phyloP scores from a whole-genome alignment of 2,797 vertebrate genomes.

The Helostoma temminkii region DNA sequence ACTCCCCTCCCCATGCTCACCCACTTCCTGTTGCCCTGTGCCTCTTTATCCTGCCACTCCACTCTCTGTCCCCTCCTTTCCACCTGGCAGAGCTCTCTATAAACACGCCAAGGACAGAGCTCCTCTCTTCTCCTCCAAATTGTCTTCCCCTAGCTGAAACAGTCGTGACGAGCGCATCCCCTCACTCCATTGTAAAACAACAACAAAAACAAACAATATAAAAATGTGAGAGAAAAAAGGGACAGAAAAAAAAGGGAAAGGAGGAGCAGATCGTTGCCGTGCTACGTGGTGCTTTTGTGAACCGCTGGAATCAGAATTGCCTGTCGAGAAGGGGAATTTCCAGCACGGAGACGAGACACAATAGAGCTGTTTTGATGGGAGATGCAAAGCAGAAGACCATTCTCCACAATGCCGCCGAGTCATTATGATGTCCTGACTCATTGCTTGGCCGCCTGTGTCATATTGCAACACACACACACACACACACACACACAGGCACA shows the following conservation, averaged over 20 bases:
- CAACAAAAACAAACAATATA: slow-evolving; percentile 12
- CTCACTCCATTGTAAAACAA: slow-evolving; percentile 66
- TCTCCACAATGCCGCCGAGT: slow-evolving; percentile 45
- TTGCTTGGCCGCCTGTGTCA: slow-evolving; percentile 47
- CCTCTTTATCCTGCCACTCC: slow-evolving; percentile 43
- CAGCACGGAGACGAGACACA: slow-evolving; percentile 41
- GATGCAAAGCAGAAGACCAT: slow-evolving; percentile 27
- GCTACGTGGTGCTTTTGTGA: slow-evolving; percentile 26
- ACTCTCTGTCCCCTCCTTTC: slow-evolving; percentile 16
- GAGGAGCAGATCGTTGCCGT: neutral
- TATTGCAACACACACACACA: slow-evolving; percentile 27
- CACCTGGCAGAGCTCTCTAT: slow-evolving; percentile 58
- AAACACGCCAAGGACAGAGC: slow-evolving; percentile 67
- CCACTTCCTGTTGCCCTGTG: too few species aligned
- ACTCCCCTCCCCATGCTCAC: slow-evolving; percentile 3
- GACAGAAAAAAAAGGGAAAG: neutral
- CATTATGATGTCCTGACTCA: slow-evolving; percentile 73
- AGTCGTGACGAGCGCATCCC: slow-evolving; percentile 71
- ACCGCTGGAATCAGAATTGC: slow-evolving; percentile 57
- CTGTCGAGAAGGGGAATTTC: slow-evolving; percentile 50
- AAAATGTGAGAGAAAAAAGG: neutral
- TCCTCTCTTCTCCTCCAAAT: slow-evolving; percentile 53
- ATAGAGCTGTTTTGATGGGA: slow-evolving; percentile 61
- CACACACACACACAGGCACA: slow-evolving; percentile 8
- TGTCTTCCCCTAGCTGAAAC: slow-evolving; percentile 63